Base-by-base conservation (phyloP, 2,888 invertebrate species). In the Dryadula phaetusa region DNA sequence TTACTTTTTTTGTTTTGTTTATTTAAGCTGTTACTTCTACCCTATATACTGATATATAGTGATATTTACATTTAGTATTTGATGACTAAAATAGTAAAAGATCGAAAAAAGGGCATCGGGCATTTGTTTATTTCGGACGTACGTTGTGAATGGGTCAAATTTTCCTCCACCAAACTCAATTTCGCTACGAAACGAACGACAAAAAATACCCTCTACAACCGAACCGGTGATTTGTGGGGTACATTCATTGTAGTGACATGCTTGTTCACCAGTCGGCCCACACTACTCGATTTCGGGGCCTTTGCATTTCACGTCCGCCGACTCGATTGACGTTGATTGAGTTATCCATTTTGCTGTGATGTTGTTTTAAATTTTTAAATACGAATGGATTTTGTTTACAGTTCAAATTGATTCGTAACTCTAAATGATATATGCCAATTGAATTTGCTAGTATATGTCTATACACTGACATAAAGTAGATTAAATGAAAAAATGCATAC, bases 171-270 rank as follows among this genome's bases (percentile, higher is more conserved):
- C 79, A 79, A 89, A 86, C 87, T 87, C 90, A 88, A 90, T 90
- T 90, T 84, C 84, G 83, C 77, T 79, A 82, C 82, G 84, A 86
- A 90, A 89, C 87, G 86, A 85, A 89, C 82, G 82, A 84, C 84
- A 90, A 90, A 91, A 90, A 90, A 88, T 82, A 78, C 74, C 77
- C 74, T 78, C 77, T 78, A 79, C 83, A 83, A 82, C 82, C 85
- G 83, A 83, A 80, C 84, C 80, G 81, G 90, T 92, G 92, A 92
- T 92, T 92, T 92, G 92, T 91, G 88, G 87, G 76, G 76, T 81
- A 82, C 89, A 91, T 92, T 84, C 87, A 84, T 91, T 88, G 89
- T 87, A 89, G 86, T 87, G 92, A 90, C 92, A 90, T 84, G 84
- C 86, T 84, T 84, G 88, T 85, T 82, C 83, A 76, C 78, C 73